A percentile compares a stretch with the other conserved stretches of the same genome.
Evolutionary conservation across 2,888 invertebrate genomes (phyloP).

Genomic region (Notocelia uddmanniana): DNA sequence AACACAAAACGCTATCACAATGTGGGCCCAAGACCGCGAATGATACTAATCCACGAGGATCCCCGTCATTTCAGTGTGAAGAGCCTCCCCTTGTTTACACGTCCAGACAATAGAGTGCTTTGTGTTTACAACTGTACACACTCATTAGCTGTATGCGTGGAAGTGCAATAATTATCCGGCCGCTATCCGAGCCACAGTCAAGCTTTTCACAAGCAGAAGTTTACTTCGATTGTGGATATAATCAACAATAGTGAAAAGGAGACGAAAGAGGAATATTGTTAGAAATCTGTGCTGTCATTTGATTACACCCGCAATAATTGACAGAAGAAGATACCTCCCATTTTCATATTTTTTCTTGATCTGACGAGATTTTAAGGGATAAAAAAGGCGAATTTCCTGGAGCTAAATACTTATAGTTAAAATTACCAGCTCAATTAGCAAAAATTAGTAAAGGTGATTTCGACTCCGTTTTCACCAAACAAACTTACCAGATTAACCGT

Average conservation of each 20-base stretch:
- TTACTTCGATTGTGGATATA: background rate
- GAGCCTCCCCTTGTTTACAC: constrained; percentile 29
- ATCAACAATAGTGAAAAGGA: background rate
- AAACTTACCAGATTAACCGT: background rate
- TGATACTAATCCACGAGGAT: constrained; percentile 15
- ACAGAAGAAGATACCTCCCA: too few relatives aligned
- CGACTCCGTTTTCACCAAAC: background rate
- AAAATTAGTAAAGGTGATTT: background rate
- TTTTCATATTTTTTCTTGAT: background rate
- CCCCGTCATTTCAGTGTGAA: constrained; percentile 15
- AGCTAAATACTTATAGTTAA: background rate
- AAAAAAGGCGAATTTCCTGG: background rate
- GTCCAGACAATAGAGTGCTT: constrained; percentile 24
- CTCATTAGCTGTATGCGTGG: constrained; percentile 34
- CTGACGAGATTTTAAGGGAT: background rate
- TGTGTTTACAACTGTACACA: constrained; percentile 29
- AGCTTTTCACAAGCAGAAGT: background rate
- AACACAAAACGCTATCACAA: background rate
- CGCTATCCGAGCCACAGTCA: background rate
- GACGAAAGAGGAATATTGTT: too few relatives aligned
- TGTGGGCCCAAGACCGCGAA: background rate
- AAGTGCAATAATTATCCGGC: constrained; percentile 33
- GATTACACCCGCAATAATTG: too few relatives aligned
- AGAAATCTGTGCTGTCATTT: too few relatives aligned
- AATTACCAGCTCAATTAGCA: background rate